Base-by-base conservation (phyloP, 1,140 invertebrate species). In the Drosophila teissieri region DNA sequence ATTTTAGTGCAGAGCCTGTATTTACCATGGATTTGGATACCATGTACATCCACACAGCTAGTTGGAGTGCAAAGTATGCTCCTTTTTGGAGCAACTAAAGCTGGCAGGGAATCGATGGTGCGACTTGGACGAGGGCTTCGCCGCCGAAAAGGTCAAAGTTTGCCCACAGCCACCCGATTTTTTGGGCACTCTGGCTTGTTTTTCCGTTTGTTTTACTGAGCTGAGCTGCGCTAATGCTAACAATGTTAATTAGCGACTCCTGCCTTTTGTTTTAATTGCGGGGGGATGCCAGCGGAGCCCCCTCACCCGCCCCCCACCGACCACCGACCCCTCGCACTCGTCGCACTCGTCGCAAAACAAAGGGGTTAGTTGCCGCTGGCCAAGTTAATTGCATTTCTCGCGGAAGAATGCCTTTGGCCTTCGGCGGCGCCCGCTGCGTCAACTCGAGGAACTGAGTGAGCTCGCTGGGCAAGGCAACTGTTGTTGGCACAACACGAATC, bases 401-500 rank as follows among this genome's bases (percentile, higher is more conserved):
- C 75, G 58, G 46, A 78, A 79, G 78, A 82, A 88, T 88, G 83
- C 78, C 49, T 75, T 88, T 86, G 45, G 53, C 44, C 19, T 48
- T 40, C 52, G 39, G 37, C 19, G 34, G 24, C 64, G 40, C 84
- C 64, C 49, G 75, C 84, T 85, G 83, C 24, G 54, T 63, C 52
- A 61, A 61, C 77, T 49, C 48, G 48, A 49, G 17, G 15, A 19
- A 22, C 17, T 45, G 42, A 45, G 42, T 39, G 4, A 24, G 19
- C 19, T 46, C 44, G 73, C 63, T 80, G 6, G 7, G 7, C 27
- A 31, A 12, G 48, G 60, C 49, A 69, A 77, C 67, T 84, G 84
- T 89, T 89, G 84, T 89, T 89, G 84, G 85, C 84, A 89, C 73
- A 89, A 89, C 84, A 89, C 69, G 74, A 89, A 89, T 89, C 68